These are phyloP conservation scores for Platycheirus rosarum DNA, from an alignment of 2,888 invertebrate species.

Conservation along the genomic window DNA sequence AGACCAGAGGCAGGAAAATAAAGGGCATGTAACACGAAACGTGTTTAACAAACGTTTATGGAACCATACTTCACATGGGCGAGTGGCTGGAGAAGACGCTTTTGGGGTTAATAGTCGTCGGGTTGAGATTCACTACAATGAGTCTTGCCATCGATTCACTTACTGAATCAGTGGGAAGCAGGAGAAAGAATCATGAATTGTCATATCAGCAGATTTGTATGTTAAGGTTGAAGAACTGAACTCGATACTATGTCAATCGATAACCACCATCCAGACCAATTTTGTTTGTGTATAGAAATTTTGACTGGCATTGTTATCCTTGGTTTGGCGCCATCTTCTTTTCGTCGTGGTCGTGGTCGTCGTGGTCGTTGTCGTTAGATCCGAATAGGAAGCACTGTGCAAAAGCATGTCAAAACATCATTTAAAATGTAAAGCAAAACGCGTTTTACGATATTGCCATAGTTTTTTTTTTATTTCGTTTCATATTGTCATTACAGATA, in stretches of 20 bases:
- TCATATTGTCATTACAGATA: too few species aligned
- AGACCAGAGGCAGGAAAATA: neutral
- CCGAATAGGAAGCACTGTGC: slow-evolving; percentile 3
- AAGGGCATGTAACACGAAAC: neutral
- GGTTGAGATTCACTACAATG: slow-evolving; percentile 7
- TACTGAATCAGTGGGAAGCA: slow-evolving; percentile 40
- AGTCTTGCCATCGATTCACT: slow-evolving; percentile 23
- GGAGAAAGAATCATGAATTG: slow-evolving; percentile 29
- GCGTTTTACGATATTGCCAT: too few species aligned
- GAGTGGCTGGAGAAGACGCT: too few species aligned
- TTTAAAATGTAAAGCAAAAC: slow-evolving; percentile 20
- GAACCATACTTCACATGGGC: slow-evolving; percentile 11
- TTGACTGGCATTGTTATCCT: slow-evolving; percentile 10
- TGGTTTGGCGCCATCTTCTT: slow-evolving; percentile 13
- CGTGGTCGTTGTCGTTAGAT: neutral
- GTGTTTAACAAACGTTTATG: slow-evolving; percentile 14
- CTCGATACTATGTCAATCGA: slow-evolving; percentile 36
- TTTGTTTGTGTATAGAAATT: neutral
- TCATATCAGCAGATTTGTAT: slow-evolving; percentile 48
- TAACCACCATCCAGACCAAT: slow-evolving; percentile 3
- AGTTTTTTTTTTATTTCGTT: too few species aligned
- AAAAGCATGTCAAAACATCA: slow-evolving; percentile 27
- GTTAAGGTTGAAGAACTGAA: slow-evolving; percentile 41
- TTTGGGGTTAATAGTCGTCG: slow-evolving; percentile 33
- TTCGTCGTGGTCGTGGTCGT: too few species aligned